Evolutionary conservation across 1,140 invertebrate species (phyloP), one percentile per base, ranked within the genome.

Genomic region (Hestina assimilis): DNA sequence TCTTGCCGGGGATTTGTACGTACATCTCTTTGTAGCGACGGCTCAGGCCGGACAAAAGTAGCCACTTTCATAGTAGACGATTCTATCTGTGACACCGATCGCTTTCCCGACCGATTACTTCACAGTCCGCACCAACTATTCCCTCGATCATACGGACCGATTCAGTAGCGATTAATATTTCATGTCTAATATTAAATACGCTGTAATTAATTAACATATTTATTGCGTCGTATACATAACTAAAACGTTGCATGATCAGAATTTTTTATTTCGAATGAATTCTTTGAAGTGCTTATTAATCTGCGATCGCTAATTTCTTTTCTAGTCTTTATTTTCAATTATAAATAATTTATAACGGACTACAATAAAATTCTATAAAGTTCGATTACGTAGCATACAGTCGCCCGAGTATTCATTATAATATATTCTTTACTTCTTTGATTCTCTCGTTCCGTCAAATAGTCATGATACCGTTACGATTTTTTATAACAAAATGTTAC

Each of bases 1-100:
- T 85, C 82, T 83, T 85, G 70, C 68, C 61, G 23, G 50, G 63
- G 72, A 75, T 77, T 79, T 72, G 58, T 59, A 59, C 45, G 51
- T 33, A 65, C 48, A 29, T 58, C 56, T 63, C 66, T 69, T 60
- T 72, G 60, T 66, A 42, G 20, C 31, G 31, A 38, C 23, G 48
- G 65, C 52, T 66, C 48, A 57, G 51, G 28, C 46, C 24, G 28
- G 31, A 51, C 65, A 61, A 68, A 64, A 64, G 61, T 68, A 55
- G 31, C 23, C 42, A 41, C 43, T 53, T 47, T 51, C 35, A 15
- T 35, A 38, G 24, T 43, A 26, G 17, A 24, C 17, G n/a, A n/a
- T 31, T 23, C 48, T 47, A 23, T 20, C 12, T 14, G 35, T 60
- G 45, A 29, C 17, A 28, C 21, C 55, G 41, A 54, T 54, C 53